Base-by-base conservation (phyloP, 2,113 vertebrate genomes). In the Oncorhynchus mykiss region DNA sequence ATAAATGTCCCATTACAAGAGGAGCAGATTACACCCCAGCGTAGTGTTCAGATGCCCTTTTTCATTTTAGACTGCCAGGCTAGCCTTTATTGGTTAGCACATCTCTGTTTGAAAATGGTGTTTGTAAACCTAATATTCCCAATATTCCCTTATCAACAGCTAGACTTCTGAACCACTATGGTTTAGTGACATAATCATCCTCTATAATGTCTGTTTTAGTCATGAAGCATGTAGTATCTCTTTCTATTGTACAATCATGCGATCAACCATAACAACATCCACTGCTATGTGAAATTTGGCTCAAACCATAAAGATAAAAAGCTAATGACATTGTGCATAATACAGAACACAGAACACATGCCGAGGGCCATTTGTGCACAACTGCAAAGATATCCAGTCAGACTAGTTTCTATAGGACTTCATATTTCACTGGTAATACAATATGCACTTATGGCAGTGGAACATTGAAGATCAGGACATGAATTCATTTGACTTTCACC, bases 341-440 rank as follows among this genome's bases (percentile, higher is more conserved):
- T 14, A 68, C 18, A 68, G 79, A 70, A 78, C 88, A 68, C 18
- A 68, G 79, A 70, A 78, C 88, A 84, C 18, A 29, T 31, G 12
- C 82, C 78, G 83, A 80, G 34, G 64, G 80, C 72, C 71, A 86
- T 85, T 83, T 87, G 85, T 86, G 82, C 82, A 34, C 1, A 85
- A 76, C 87, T 90, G 76, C 86, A 85, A 90, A 83, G 67, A 87
- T 88, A 84, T 86, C 6, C 85, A 89, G 85, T 87, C 85, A 82
- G 81, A 72, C 76, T 83, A 73, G 81, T 84, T 83, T 86, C 80
- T 67, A 81, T 82, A 89, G 84, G 86, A 85, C 84, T 88, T 82
- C 73, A 82, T 83, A 82, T 87, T 88, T 85, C 80, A 71, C 71
- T 72, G 54, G 85, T 82, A 78, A 86, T 82, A 78, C 74, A 86